Conservation (phyloP, 2,797 vertebrate species). For the Chloroceryle amazona region DNA sequence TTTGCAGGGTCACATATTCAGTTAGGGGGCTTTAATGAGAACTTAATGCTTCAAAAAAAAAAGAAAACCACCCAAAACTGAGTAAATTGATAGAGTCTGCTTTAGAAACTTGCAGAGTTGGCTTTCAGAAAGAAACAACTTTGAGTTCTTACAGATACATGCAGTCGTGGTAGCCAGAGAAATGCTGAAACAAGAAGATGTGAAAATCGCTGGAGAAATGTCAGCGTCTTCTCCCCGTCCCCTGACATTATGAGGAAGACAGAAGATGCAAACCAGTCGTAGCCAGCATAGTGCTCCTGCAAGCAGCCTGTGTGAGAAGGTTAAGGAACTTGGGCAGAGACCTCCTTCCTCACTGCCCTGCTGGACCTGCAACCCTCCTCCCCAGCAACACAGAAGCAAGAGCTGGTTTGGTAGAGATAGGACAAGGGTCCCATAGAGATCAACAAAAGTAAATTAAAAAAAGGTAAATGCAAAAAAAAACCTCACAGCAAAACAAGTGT, state of each 20-base stretch:
- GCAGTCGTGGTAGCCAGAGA: slow-evolving; percentile 90
- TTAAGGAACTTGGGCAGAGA: slow-evolving; percentile 81
- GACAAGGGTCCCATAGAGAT: neutral
- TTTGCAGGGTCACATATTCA: neutral
- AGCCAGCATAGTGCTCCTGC: slow-evolving; percentile 82
- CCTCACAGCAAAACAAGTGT: neutral
- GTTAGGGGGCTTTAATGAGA: neutral
- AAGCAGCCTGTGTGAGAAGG: slow-evolving; percentile 80
- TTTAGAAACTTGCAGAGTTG: neutral
- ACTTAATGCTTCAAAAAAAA: neutral
- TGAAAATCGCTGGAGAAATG: slow-evolving; percentile 87
- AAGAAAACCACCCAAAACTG: neutral
- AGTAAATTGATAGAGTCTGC: neutral
- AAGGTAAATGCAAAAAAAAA: neutral
- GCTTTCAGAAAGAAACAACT: neutral
- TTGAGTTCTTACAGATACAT: slow-evolving; percentile 88
- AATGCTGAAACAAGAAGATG: slow-evolving; percentile 90
- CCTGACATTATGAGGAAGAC: slow-evolving; percentile 92
- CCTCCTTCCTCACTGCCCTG: neutral
- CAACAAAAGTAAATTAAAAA: neutral
- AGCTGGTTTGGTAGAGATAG: neutral
- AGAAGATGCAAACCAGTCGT: slow-evolving; percentile 94
- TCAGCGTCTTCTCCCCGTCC: slow-evolving; percentile 82
- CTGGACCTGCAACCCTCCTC: neutral
- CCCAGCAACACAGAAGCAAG: neutral